These are phyloP conservation scores for Emydocephalus ijimae DNA, from an alignment of 2,113 vertebrate genomes.

Conservation along the genomic window DNA sequence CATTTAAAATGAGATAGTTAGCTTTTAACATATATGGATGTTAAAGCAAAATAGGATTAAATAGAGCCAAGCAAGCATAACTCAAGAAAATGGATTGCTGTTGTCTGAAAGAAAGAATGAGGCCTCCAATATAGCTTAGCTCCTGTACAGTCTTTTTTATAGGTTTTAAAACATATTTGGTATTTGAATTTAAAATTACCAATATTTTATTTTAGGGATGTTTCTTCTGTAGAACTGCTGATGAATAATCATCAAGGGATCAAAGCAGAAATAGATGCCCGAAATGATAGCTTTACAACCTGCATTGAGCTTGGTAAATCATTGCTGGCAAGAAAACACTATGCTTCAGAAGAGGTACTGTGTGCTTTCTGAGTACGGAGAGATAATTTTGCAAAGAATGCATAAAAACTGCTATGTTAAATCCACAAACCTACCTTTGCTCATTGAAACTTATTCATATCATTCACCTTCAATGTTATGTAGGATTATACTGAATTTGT, in stretches of 20 bases:
- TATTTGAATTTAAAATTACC: background rate
- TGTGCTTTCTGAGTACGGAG: accelerated
- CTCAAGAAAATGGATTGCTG: background rate
- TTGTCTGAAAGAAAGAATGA: background rate
- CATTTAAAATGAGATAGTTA: background rate
- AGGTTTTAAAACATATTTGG: background rate
- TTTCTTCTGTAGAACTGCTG: slow-evolving; percentile 92
- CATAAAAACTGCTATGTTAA: background rate
- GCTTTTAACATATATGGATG: background rate
- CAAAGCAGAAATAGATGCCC: slow-evolving; percentile 95
- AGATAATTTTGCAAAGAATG: background rate
- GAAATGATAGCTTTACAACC: slow-evolving; percentile 92
- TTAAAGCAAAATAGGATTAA: background rate
- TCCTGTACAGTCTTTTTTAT: background rate
- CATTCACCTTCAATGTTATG: accelerated
- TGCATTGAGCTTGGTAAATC: slow-evolving; percentile 95
- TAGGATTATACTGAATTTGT: background rate
- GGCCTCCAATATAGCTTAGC: background rate
- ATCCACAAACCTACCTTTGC: background rate
- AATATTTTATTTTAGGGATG: slow-evolving; percentile 77
- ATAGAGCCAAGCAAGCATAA: background rate
- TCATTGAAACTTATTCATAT: background rate
- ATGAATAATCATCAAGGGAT: slow-evolving; percentile 99
- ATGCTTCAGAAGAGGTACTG: slow-evolving; percentile 88
- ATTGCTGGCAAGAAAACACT: slow-evolving; percentile 91